Conservation (phyloP, 2,113 vertebrate species). For the Pogonocichla stellata region DNA sequence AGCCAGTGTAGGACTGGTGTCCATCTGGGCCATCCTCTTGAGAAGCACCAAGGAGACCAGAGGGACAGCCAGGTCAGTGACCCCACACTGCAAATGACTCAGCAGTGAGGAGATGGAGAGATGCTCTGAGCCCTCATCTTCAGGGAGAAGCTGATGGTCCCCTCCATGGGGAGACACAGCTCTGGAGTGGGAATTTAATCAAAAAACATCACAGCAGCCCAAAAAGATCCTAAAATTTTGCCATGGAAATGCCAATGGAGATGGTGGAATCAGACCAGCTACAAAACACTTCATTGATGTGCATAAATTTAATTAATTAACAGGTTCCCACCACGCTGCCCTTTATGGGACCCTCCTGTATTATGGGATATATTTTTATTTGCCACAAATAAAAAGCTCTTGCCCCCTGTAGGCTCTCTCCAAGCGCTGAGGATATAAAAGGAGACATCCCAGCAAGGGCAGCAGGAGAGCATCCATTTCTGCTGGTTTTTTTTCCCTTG, state of each 20-base stretch:
- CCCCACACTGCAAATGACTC: not conserved
- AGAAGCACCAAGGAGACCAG: not conserved
- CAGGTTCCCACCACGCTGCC: fast-evolving
- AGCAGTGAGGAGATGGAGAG: not conserved
- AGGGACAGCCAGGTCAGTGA: not conserved
- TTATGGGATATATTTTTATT: not conserved
- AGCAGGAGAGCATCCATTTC: not conserved
- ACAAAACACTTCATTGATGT: not conserved
- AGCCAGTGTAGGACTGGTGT: not conserved
- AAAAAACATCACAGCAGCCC: not conserved
- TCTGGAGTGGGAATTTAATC: fast-evolving
- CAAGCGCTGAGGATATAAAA: not conserved
- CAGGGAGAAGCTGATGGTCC: not conserved
- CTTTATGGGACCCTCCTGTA: not conserved
- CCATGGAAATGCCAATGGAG: not conserved
- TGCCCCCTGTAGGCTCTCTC: not conserved
- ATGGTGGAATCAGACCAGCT: not conserved
- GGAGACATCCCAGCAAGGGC: not conserved
- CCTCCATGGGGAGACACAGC: not conserved
- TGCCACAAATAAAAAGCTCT: not conserved
- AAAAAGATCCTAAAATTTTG: not conserved
- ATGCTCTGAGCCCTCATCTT: too few relatives aligned
- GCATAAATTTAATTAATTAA: not conserved
- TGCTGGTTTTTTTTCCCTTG: not conserved
- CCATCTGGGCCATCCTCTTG: not conserved